Percentiles rank a stretch among this genome's conserved stretches.
Conservation (phyloP, 2,797 vertebrate species). For the Sarcophilus harrisii region DNA sequence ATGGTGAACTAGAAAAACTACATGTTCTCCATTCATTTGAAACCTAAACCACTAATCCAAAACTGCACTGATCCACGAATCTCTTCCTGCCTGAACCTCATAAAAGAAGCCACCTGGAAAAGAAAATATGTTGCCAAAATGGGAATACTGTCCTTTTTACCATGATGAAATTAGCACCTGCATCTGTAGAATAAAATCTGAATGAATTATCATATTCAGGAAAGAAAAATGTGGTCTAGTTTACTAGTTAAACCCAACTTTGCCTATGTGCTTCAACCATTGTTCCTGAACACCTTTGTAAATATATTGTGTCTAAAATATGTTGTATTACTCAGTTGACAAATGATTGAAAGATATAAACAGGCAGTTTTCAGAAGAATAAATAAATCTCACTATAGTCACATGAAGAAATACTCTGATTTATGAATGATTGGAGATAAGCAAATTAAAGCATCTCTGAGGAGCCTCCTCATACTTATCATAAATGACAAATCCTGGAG, state of each 20-base stretch:
- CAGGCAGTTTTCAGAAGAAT: neutral
- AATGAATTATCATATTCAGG: slow-evolving; percentile 31
- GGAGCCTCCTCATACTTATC: neutral
- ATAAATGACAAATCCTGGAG: neutral
- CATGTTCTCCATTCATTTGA: neutral
- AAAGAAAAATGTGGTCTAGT: neutral
- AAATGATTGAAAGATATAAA: neutral
- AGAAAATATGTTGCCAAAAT: neutral
- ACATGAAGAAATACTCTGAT: neutral
- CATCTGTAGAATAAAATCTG: slow-evolving; percentile 11
- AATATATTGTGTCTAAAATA: neutral
- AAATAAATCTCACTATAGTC: neutral
- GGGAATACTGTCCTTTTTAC: neutral
- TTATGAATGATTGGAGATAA: neutral
- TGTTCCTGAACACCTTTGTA: neutral
- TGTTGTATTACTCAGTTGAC: neutral
- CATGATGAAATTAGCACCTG: neutral
- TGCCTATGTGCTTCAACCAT: neutral
- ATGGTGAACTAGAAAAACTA: neutral
- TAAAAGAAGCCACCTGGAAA: neutral
- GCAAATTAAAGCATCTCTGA: neutral
- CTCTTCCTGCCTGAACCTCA: neutral
- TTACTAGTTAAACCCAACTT: slow-evolving; percentile 3
- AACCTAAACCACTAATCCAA: neutral
- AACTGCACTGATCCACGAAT: neutral